A percentile compares a stretch with the other conserved stretches of the same genome.
Conservation (phyloP, 1,140 invertebrate species). For the Heliothis virescens region DNA sequence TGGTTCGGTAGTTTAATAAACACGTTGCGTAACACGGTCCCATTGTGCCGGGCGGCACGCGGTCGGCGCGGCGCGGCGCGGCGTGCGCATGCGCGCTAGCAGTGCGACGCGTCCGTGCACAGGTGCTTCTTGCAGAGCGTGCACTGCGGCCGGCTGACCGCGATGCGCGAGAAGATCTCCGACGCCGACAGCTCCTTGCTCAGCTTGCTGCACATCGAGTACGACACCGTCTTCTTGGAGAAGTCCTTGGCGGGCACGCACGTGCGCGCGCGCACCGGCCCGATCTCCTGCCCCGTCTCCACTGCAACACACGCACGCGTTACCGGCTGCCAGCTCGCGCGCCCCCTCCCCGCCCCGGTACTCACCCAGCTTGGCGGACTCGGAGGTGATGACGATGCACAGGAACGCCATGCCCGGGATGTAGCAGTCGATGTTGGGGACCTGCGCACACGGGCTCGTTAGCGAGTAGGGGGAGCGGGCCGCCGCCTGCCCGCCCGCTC, state of each 20-base stretch:
- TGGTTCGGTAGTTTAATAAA: slow-evolving; percentile 59
- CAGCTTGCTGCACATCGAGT: slow-evolving; percentile 81
- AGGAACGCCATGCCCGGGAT: slow-evolving; percentile 81
- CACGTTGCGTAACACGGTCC: slow-evolving; percentile 49
- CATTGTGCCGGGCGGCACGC: background rate
- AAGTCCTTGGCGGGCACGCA: slow-evolving; percentile 82
- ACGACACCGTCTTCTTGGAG: slow-evolving; percentile 79
- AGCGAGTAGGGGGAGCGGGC: background rate
- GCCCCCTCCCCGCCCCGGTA: background rate
- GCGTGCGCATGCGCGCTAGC: slow-evolving; percentile 57
- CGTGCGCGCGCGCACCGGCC: slow-evolving; percentile 79
- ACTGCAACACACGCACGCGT: slow-evolving; percentile 62
- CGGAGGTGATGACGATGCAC: slow-evolving; percentile 79
- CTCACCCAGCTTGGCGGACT: slow-evolving; percentile 80
- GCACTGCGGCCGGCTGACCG: slow-evolving; percentile 75
- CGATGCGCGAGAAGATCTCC: slow-evolving; percentile 79
- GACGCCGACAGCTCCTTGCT: slow-evolving; percentile 80
- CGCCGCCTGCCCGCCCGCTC: background rate
- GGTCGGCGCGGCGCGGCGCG: background rate
- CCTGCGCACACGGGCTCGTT: slow-evolving; percentile 55
- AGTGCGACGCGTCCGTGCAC: slow-evolving; percentile 75
- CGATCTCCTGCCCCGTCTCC: slow-evolving; percentile 80
- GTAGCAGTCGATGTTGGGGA: slow-evolving; percentile 82
- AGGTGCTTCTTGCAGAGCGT: slow-evolving; percentile 78
- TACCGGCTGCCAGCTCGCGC: background rate